Percentiles rank a stretch among this genome's conserved stretches.
These are phyloP conservation scores for Oppia nitens DNA, from an alignment of 1,140 invertebrate species.

Conservation along the genomic window DNA sequence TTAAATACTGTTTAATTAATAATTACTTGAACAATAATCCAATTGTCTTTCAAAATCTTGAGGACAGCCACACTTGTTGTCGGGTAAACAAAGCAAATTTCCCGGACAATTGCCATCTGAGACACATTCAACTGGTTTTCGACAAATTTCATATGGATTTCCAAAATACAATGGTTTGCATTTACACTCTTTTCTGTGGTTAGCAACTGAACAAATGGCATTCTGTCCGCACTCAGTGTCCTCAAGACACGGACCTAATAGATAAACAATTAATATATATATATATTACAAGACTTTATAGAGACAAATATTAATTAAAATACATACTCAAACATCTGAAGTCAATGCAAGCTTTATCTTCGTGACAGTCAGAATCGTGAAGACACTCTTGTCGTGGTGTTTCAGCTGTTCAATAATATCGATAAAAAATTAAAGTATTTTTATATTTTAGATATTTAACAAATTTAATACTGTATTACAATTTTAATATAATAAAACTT, in stretches of 20 bases:
- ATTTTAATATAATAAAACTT: no score
- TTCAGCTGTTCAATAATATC: neutral
- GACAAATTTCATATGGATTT: conserved; percentile 2
- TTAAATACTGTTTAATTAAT: neutral
- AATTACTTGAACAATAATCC: conserved; percentile 25
- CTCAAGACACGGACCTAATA: conserved; percentile 49
- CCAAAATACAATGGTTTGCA: conserved; percentile 41
- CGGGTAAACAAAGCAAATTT: conserved; percentile 22
- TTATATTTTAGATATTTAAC: neutral
- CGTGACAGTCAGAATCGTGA: conserved; percentile 33
- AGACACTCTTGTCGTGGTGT: conserved; percentile 3
- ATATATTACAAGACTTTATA: no score
- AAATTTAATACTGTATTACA: no score
- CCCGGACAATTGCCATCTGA: conserved; percentile 23
- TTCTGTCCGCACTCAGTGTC: conserved; percentile 53
- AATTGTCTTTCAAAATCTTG: conserved; percentile 21
- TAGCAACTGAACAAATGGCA: conserved; percentile 59
- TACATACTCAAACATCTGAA: conserved; percentile 1
- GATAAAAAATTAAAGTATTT: neutral
- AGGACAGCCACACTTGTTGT: conserved; percentile 23
- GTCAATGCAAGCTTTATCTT: conserved; percentile 30
- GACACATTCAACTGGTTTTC: conserved; percentile 17
- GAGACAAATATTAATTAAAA: no score
- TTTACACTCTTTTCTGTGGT: conserved; percentile 62
- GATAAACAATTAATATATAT: conserved; percentile 31